phyloP scores from a whole-genome alignment of 2,888 invertebrate genomes.

The Stratiomys singularior region DNA sequence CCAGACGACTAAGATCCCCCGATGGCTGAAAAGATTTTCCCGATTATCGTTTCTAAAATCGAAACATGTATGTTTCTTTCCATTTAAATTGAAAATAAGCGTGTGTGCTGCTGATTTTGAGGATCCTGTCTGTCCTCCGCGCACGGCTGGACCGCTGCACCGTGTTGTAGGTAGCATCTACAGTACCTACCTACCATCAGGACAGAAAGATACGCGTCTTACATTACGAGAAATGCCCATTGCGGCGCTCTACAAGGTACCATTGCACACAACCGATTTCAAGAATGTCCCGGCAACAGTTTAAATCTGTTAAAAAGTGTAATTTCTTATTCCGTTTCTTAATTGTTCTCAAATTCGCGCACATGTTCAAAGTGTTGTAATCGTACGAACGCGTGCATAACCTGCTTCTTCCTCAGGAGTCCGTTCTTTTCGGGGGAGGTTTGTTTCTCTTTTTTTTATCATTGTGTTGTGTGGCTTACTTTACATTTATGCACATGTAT shows the following conservation, averaged over 20 bases:
- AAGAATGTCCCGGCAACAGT: background rate
- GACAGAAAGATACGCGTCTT: background rate
- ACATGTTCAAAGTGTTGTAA: background rate
- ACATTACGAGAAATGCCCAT: background rate
- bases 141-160: too few relatives aligned
- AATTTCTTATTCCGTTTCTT: slow-evolving; percentile 11
- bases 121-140: background rate
- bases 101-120: slow-evolving; percentile 4
- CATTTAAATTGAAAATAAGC: background rate
- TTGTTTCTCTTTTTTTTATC: too few relatives aligned
- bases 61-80: background rate
- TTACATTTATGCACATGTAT: too few relatives aligned
- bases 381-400: background rate
- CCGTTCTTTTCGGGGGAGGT: too few relatives aligned
- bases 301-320: background rate
- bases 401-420: too few relatives aligned
- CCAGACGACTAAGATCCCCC: background rate
- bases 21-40: background rate
- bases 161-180: too few relatives aligned
- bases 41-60: slow-evolving; percentile 8
- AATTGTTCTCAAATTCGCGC: background rate
- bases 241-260: background rate
- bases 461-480: too few relatives aligned
- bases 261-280: background rate
- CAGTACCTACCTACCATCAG: background rate